phyloP scores from a whole-genome alignment of 2,888 invertebrate genomes.

The Ceratothoa steindachneri region DNA sequence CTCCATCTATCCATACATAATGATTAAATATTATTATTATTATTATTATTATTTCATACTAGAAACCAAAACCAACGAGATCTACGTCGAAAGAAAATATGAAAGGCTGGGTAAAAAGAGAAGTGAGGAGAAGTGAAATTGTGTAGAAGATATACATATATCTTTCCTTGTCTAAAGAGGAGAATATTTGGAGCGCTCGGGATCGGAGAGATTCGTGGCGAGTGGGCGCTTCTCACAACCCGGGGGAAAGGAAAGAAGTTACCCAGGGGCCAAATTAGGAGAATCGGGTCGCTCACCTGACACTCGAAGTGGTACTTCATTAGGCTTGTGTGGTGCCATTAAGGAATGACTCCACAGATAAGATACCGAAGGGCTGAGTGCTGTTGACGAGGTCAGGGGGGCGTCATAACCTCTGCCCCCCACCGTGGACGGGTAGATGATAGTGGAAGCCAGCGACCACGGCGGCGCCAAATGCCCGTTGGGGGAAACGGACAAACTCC shows the following conservation, averaged over 20 bases:
- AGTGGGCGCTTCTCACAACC: not conserved
- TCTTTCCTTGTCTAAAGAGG: no score
- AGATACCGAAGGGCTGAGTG: not conserved
- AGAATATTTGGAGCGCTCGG: not conserved
- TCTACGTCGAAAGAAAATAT: no score
- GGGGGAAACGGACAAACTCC: not conserved
- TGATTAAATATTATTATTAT: no score
- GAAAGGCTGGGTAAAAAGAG: no score
- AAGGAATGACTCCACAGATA: not conserved
- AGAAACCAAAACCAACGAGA: no score
- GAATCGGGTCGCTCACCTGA: no score
- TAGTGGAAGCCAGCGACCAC: not conserved
- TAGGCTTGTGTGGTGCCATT: not conserved
- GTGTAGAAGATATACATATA: no score
- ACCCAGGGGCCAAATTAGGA: not conserved
- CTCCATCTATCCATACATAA: no score
- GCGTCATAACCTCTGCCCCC: not conserved
- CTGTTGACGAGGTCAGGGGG: not conserved
- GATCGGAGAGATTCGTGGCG: not conserved
- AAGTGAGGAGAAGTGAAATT: no score
- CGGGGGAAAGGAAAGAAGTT: not conserved
- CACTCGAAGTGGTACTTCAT: not conserved
- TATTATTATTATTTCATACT: no score
- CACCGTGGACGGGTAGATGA: not conserved
- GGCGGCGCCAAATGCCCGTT: not conserved